phyloP scores from a whole-genome alignment of 2,113 vertebrate genomes.

The Macrotis lagotis region DNA sequence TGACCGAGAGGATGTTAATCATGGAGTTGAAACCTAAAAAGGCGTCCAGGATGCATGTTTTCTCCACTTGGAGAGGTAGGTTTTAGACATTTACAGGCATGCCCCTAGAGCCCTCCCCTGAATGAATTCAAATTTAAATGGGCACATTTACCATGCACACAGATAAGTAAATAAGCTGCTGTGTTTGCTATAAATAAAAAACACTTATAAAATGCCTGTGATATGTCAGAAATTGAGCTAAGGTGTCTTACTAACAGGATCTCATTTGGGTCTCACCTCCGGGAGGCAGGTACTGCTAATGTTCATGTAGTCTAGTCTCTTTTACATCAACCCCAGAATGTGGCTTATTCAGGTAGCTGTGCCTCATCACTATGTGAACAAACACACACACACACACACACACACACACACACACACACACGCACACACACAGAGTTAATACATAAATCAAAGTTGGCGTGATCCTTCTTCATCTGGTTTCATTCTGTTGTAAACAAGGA shows the following conservation, averaged over 20 bases:
- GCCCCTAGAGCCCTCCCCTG: neutral
- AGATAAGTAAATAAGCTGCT: neutral
- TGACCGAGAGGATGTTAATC: neutral
- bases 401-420: neutral
- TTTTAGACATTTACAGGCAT: neutral
- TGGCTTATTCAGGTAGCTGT: neutral
- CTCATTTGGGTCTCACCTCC: neutral
- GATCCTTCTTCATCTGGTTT: constrained; percentile 58
- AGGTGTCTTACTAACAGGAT: constrained; percentile 6
- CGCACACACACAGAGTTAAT: constrained; percentile 18
- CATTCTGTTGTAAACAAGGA: constrained; percentile 55
- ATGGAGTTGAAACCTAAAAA: neutral
- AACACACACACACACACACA: neutral
- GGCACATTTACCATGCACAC: neutral
- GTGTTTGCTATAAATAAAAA: constrained; percentile 3
- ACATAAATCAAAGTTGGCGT: neutral
- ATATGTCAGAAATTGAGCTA: neutral
- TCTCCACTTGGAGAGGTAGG: neutral
- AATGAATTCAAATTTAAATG: neutral
- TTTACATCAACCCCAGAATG: neutral
- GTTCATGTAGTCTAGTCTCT: neutral
- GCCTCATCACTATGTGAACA: neutral
- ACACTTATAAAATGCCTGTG: neutral
- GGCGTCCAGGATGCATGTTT: neutral
- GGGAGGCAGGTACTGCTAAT: neutral